These are phyloP conservation scores for Hylaea fasciaria DNA, from an alignment of 2,888 invertebrate genomes.

Conservation along the genomic window DNA sequence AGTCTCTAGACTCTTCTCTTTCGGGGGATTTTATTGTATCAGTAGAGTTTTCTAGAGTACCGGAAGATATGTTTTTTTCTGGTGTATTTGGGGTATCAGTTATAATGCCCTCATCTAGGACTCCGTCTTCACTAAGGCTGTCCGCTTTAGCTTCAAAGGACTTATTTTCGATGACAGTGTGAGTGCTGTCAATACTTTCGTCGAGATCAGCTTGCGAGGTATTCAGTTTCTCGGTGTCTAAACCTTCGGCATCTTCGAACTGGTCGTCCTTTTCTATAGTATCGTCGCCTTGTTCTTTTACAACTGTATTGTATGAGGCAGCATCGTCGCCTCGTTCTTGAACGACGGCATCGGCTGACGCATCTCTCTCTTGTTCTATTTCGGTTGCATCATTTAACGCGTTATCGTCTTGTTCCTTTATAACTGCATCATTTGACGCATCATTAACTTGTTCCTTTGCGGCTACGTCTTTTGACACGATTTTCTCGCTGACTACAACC, in stretches of 20 bases:
- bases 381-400: slow-evolving; percentile 10
- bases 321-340: slow-evolving; percentile 1
- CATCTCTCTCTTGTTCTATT: slow-evolving; percentile 4
- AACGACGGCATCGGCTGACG: background rate
- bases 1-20: slow-evolving; percentile 62
- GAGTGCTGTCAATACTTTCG: slow-evolving; percentile 69
- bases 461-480: background rate
- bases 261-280: slow-evolving; percentile 19
- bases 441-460: slow-evolving; percentile 2
- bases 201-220: slow-evolving; percentile 67
- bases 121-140: slow-evolving; percentile 45
- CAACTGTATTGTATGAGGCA: background rate
- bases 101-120: slow-evolving; percentile 38
- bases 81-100: slow-evolving; percentile 43
- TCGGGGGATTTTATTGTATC: slow-evolving; percentile 57
- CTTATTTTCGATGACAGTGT: slow-evolving; percentile 74
- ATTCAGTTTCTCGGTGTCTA: slow-evolving; percentile 47
- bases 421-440: background rate
- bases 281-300: slow-evolving; percentile 10
- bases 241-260: slow-evolving; percentile 25
- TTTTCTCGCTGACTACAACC: background rate
- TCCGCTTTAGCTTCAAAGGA: slow-evolving; percentile 58
- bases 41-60: slow-evolving; percentile 52
- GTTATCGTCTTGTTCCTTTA: slow-evolving; percentile 1
- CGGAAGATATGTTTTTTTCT: slow-evolving; percentile 51